Evolutionary conservation across 1,140 invertebrate genomes (phyloP), one percentile per base, ranked within the genome.

Genomic region (Delia radicum): DNA sequence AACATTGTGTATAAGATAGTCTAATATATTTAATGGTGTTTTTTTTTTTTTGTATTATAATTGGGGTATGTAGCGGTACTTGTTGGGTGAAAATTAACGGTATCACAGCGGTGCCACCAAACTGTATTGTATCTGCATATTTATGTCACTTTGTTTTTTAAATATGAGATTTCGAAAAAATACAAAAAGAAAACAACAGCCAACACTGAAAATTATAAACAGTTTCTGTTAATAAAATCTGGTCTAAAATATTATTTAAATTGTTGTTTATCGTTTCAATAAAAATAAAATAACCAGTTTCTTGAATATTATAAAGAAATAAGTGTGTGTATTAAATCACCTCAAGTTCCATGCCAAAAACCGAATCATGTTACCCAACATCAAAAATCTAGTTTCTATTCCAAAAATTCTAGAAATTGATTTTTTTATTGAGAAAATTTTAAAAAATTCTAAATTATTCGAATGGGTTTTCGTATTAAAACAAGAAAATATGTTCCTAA

Each of bases 21-120:
- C 24, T 33, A 4, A 33, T 33, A 33, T 33, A 33, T 33, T 5
- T 33, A 5, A 33, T 5, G 10, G 31, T 33, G 15, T 48, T 48
- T 48, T 2, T 37, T 3, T 1, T 48, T 0, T 10, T 48, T 15
- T 12, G n/a, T 55, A 3, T 21, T 18, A 21, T 55, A 55, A 55
- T 55, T 55, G 48, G 48, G 48, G 18, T 55, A 55, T 55, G 48
- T 55, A 55, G 48, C 48, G 48, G 48, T 55, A 55, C 48, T 55
- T 55, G 48, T 55, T 8, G 15, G 48, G n/a, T 18, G 21, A 55
- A 55, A 55, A 55, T 55, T 55, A 55, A 55, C 48, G 48, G 48
- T 55, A 55, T 15, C 48, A 55, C 48, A 55, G 48, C 48, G 48
- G 48, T 55, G 24, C 48, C n/a, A 18, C 18, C 5, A n/a, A 55